These are phyloP conservation scores for Rynchops niger DNA, from an alignment of 2,113 vertebrate genomes.

Conservation along the genomic window DNA sequence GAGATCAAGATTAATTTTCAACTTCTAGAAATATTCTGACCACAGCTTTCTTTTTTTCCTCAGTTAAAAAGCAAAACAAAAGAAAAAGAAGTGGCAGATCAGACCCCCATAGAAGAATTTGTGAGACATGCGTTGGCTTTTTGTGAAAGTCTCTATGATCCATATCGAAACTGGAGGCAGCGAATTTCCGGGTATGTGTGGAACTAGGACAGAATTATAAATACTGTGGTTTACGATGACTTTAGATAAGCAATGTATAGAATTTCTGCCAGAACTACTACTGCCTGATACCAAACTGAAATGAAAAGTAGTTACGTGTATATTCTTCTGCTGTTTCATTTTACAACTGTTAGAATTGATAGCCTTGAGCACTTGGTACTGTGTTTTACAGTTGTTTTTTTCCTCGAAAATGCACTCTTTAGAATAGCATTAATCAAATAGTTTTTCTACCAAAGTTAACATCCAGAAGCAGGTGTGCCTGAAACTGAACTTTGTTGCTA, in stretches of 20 bases:
- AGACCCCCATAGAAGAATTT: conserved; percentile 94
- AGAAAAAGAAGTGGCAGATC: conserved; percentile 95
- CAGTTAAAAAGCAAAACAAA: conserved; percentile 98
- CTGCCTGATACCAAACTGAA: neutral
- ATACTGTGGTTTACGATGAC: neutral
- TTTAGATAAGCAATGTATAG: neutral
- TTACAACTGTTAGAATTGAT: neutral
- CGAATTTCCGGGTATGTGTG: conserved; percentile 84
- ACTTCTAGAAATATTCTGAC: neutral
- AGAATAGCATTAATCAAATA: neutral
- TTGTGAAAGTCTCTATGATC: conserved; percentile 97
- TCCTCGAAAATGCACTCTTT: neutral
- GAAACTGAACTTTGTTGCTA: neutral
- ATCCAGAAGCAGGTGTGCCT: neutral
- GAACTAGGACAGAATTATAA: neutral
- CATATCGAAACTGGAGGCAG: conserved; percentile 95
- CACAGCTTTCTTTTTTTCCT: neutral
- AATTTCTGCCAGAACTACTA: neutral
- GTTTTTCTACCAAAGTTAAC: neutral
- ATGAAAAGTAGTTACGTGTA: neutral
- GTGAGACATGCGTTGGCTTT: conserved; percentile 93
- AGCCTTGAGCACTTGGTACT: neutral
- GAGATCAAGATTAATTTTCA: neutral
- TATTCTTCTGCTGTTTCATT: neutral
- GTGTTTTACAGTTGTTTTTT: neutral